Base-by-base conservation (phyloP, 2,888 invertebrate species). In the Protodeltote pygarga region DNA sequence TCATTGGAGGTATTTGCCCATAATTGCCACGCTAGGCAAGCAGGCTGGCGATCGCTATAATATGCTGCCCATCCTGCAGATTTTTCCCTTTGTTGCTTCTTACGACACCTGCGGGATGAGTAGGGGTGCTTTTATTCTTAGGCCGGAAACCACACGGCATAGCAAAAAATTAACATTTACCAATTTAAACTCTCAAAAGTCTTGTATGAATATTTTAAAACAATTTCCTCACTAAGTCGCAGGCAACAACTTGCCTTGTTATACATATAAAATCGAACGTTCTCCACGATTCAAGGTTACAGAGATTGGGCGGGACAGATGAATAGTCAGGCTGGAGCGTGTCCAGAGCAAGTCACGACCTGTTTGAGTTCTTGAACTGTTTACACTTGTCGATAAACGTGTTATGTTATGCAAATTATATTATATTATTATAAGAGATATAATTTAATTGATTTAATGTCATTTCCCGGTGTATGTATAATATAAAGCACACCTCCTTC, bases 341-440 rank as follows among this genome's bases (percentile, higher is more conserved):
- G 53, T 49, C 49, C 49, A 35, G 45, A 63, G 25, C 65, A 40
- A 50, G 65, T 65, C 65, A 65, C 65, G 65, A 65, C 67, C 48
- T 55, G 64, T 59, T 46, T 48, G 38, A 41, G 47, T 49, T 41
- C 37, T 50, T 34, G 38, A 32, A 55, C 42, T 29, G 50, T 55
- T 59, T 41, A 20, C 59, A 48, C 50, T 57, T 37, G 51, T 38
- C 54, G 47, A 54, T 39, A 57, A 57, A 57, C 55, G 32, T 52
- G 55, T 60, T 57, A 32, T 57, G 53, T 24, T 59, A 55, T 60
- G 58, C 17, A 38, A 59, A 55, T 59, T 33, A 23, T 38, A 14
- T 41, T n/a, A n/a, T n/a, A n/a, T n/a, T n/a, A n/a, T n/a, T n/a
- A 23, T 32, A 27, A 52, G 24, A n/a, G 13, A 16, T 58, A 54